A percentile compares a stretch with the other conserved stretches of the same genome.
These are phyloP conservation scores for Cisticola juncidis DNA, from an alignment of 2,113 vertebrate genomes.

Conservation along the genomic window DNA sequence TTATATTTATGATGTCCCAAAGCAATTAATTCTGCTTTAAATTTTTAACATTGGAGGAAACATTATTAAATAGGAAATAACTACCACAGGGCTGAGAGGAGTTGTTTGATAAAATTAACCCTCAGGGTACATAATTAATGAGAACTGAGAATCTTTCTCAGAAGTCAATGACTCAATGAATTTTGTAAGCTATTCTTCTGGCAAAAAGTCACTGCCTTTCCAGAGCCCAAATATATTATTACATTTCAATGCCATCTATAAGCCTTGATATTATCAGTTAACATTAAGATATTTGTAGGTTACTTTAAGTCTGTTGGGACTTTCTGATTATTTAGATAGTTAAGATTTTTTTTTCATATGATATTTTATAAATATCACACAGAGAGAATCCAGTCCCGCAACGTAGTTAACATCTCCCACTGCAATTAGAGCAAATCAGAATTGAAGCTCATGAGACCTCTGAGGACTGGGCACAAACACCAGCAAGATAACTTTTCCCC, in stretches of 20 bases:
- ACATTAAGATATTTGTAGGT: neutral
- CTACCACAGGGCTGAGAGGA: neutral
- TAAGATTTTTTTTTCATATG: neutral
- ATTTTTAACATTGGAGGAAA: neutral
- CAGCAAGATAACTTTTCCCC: neutral
- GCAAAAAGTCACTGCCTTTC: neutral
- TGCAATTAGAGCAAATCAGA: constrained; percentile 9
- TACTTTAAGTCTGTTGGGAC: neutral
- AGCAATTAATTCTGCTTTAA: neutral
- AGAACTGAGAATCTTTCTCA: neutral
- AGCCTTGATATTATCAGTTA: neutral
- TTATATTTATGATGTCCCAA: neutral
- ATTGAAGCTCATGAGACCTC: neutral
- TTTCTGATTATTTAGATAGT: neutral
- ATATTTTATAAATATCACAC: neutral
- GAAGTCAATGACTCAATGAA: neutral
- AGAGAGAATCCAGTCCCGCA: neutral
- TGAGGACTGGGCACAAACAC: neutral
- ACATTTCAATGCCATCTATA: neutral
- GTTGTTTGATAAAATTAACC: neutral
- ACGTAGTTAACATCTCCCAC: neutral
- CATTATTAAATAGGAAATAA: neutral
- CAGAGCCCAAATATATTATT: neutral
- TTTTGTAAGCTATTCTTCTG: neutral
- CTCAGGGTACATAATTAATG: neutral